phyloP scores from a whole-genome alignment of 2,113 vertebrate species.

The Phainopepla nitens region DNA sequence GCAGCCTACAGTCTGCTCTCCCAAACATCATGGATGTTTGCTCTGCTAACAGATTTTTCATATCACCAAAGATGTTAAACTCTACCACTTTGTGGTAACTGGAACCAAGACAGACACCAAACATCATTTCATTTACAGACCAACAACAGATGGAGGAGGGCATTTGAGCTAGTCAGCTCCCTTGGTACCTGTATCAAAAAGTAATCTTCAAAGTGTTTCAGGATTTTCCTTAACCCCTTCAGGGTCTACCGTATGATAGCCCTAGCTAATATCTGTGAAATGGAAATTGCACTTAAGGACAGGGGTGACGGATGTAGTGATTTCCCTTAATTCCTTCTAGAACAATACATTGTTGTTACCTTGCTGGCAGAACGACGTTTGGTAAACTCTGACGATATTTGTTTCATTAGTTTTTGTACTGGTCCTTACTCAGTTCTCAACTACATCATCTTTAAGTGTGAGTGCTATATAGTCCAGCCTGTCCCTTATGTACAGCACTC shows the following conservation, averaged over 20 bases:
- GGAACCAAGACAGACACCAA: background rate
- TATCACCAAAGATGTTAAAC: background rate
- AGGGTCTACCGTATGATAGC: background rate
- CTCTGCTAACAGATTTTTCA: background rate
- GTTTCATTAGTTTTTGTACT: background rate
- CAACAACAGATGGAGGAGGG: background rate
- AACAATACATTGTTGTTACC: background rate
- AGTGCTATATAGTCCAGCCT: background rate
- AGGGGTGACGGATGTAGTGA: rapidly evolving
- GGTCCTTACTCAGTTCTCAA: background rate
- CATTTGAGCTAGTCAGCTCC: background rate
- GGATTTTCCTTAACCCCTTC: background rate
- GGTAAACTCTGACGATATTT: background rate
- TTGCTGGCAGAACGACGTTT: rapidly evolving
- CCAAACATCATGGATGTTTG: background rate
- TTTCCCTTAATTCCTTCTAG: background rate
- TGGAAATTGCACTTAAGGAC: background rate
- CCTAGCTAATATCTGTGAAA: background rate
- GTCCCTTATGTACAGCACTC: background rate
- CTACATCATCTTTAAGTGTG: background rate
- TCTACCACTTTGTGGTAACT: background rate
- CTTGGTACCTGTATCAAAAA: background rate
- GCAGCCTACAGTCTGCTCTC: background rate
- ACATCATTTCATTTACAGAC: background rate
- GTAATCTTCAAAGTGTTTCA: background rate